phyloP scores from a whole-genome alignment of 2,888 invertebrate genomes.

The Aproaerema taeniolella region DNA sequence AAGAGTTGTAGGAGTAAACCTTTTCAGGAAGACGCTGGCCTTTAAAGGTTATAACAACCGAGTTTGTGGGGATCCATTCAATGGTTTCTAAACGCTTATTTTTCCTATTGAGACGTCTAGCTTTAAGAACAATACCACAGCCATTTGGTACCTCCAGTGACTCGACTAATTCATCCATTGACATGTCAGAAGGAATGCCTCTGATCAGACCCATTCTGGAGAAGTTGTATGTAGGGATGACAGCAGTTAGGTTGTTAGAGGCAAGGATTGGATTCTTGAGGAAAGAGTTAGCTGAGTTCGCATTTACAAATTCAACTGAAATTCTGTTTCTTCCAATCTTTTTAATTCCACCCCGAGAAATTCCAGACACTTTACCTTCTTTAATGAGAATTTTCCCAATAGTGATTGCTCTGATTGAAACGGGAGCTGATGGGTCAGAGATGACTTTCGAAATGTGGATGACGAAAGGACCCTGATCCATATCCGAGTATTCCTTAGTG shows the following conservation, averaged over 20 bases:
- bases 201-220: not conserved
- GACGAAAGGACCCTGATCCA: not conserved
- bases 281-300: not conserved
- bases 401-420: not conserved
- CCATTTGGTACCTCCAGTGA: not conserved
- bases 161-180: conserved; percentile 9
- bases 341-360: not conserved
- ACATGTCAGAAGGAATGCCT: not conserved
- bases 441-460: not conserved
- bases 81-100: not conserved
- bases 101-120: conserved; percentile 14
- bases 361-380: not conserved
- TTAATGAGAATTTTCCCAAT: not conserved
- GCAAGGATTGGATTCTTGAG: not conserved
- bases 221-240: not conserved
- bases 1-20: conserved; percentile 8
- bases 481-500: not conserved
- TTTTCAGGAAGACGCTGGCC: conserved; percentile 11
- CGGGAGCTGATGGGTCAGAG: not conserved
- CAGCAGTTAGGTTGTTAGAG: not conserved
- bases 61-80: conserved; percentile 14
- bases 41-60: conserved; percentile 13
- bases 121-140: conserved; percentile 15
- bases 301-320: not conserved
- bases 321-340: not conserved